Evolutionary conservation across 2,888 invertebrate species (phyloP).

Genomic region (Rhogogaster chlorosoma): DNA sequence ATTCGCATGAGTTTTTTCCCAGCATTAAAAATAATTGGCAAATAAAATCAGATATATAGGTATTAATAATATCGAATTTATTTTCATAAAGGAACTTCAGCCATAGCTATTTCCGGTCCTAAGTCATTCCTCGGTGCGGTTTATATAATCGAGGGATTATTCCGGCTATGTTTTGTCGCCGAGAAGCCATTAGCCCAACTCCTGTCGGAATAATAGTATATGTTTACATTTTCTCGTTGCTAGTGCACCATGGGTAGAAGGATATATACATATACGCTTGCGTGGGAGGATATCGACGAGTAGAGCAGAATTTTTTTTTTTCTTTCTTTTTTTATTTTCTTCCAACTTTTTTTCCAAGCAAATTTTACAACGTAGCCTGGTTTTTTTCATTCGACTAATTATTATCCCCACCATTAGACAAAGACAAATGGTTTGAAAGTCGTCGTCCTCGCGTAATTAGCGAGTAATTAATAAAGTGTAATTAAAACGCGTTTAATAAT

Average conservation of each 20-base stretch:
- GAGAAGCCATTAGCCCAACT: slow-evolving; percentile 31
- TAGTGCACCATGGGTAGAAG: neutral
- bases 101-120: neutral
- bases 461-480: slow-evolving; percentile 9
- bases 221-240: slow-evolving; percentile 10
- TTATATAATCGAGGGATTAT: neutral
- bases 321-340: neutral
- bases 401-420: neutral
- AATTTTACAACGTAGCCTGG: neutral
- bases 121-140: neutral
- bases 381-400: neutral
- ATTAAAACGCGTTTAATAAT: slow-evolving; percentile 28
- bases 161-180: neutral
- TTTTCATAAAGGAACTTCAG: neutral
- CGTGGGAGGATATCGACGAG: neutral
- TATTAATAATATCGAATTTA: neutral
- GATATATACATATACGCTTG: neutral
- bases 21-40: neutral
- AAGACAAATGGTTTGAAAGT: neutral
- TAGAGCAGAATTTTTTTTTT: neutral
- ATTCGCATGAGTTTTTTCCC: too few relatives aligned
- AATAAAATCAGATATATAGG: neutral
- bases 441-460: neutral
- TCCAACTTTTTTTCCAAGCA: neutral
- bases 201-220: neutral